Evolutionary conservation across 2,888 invertebrate genomes (phyloP).

Genomic region (Busseola fusca): DNA sequence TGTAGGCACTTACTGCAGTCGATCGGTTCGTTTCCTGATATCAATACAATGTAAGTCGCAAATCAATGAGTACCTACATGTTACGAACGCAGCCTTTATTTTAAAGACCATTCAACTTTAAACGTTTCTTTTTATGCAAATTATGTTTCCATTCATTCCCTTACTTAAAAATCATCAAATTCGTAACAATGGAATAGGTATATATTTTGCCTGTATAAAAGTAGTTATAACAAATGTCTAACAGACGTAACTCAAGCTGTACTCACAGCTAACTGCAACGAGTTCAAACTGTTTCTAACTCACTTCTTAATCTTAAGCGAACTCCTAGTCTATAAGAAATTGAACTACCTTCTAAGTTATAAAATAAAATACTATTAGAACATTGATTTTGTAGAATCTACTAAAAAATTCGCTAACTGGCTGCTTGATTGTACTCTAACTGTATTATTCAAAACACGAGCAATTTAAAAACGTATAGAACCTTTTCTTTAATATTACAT

Average conservation of each 20-base stretch:
- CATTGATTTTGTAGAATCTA: constrained; percentile 16
- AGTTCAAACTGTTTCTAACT: constrained; percentile 51
- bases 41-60: constrained; percentile 20
- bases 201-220: constrained; percentile 32
- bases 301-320: constrained; percentile 54
- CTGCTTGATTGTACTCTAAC: constrained; percentile 9
- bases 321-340: constrained; percentile 62
- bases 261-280: neutral
- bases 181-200: constrained; percentile 14
- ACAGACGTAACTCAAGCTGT: constrained; percentile 15
- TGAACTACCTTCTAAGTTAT: constrained; percentile 43
- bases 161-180: constrained; percentile 3
- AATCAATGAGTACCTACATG: constrained; percentile 6
- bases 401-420: neutral
- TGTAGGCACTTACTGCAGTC: neutral
- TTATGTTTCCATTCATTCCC: neutral
- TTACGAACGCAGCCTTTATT: constrained; percentile 1
- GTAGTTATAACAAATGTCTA: constrained; percentile 21
- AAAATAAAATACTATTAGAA: constrained; percentile 28
- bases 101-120: neutral
- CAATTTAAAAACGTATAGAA: neutral
- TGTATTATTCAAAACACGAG: constrained; percentile 4
- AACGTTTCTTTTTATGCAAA: neutral
- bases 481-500: neutral
- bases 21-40: neutral